Conservation (phyloP, 2,113 vertebrate species). For the Cettia cetti region DNA sequence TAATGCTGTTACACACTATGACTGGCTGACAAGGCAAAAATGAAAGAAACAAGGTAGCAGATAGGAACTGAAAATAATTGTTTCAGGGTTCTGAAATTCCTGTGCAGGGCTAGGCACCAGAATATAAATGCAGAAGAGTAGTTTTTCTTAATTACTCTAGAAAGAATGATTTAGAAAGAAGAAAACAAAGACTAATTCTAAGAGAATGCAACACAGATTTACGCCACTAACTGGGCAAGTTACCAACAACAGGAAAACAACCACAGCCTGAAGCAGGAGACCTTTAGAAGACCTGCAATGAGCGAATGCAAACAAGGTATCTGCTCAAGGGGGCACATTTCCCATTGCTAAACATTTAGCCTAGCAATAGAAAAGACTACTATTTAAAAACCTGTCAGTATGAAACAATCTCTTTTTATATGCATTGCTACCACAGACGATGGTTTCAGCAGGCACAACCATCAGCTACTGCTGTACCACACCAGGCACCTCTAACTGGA, state of each 20-base stretch:
- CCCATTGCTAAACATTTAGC: neutral
- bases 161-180: neutral
- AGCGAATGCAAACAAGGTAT: neutral
- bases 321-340: neutral
- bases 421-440: fast-evolving
- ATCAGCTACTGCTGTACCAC: fast-evolving
- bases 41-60: neutral
- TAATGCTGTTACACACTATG: fast-evolving
- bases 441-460: neutral
- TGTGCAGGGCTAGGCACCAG: neutral
- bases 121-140: neutral
- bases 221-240: neutral
- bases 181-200: neutral
- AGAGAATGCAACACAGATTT: neutral
- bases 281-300: neutral
- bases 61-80: neutral
- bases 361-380: neutral
- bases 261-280: neutral
- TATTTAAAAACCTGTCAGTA: neutral
- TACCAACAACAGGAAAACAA: neutral
- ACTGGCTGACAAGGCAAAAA: neutral
- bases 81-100: neutral
- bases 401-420: neutral
- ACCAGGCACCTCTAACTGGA: fast-evolving
- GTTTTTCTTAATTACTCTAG: neutral